These are phyloP conservation scores for Pandion haliaetus DNA, from an alignment of 2,113 vertebrate genomes.

Conservation along the genomic window DNA sequence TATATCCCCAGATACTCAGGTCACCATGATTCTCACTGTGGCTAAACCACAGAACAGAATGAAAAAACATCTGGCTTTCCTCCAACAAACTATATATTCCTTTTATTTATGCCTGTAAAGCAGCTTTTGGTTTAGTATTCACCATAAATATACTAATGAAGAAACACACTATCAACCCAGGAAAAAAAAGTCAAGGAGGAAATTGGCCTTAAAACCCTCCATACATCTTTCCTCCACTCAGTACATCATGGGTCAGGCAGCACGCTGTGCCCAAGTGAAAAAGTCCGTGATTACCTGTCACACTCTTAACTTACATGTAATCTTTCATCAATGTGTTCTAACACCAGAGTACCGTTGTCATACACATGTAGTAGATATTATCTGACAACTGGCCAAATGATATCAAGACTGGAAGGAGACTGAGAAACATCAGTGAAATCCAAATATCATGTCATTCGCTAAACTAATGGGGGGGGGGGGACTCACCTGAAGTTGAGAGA, in stretches of 20 bases:
- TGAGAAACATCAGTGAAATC: background rate
- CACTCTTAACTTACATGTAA: background rate
- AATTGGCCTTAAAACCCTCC: background rate
- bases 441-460: background rate
- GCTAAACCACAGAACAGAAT: background rate
- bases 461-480: background rate
- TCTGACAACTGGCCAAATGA: background rate
- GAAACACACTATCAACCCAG: background rate
- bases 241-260: background rate
- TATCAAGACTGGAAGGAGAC: background rate
- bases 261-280: background rate
- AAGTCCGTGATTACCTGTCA: background rate
- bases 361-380: background rate
- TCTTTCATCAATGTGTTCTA: background rate
- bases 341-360: background rate
- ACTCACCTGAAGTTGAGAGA: background rate
- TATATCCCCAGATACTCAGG: background rate
- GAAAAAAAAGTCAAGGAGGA: background rate
- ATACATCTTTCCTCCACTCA: background rate
- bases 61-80: background rate
- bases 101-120: background rate
- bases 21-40: background rate
- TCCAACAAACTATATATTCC: background rate
- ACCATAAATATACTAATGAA: background rate
- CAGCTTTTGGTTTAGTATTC: background rate